Evolutionary conservation across 53 echinoderm and acorn worm species (phyloP), one percentile per base, ranked within the genome.

Genomic region (Luidia sarsii): DNA sequence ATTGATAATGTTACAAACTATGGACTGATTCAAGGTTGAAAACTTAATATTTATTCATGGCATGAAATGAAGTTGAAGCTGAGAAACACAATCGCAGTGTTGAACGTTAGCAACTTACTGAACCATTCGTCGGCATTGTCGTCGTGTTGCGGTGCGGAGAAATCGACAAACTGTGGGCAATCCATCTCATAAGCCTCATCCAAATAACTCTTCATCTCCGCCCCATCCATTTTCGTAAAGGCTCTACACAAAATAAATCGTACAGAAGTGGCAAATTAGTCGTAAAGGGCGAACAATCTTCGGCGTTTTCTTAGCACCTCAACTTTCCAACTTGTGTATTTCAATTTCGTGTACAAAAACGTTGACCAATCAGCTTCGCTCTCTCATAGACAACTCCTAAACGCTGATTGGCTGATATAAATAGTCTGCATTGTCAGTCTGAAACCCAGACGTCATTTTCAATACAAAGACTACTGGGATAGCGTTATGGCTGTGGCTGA

Each of bases 71-170:
- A n/a, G n/a, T n/a, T n/a, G n/a, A n/a, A n/a, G n/a, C n/a, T n/a
- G n/a, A n/a, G n/a, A n/a, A n/a, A n/a, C n/a, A n/a, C n/a, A n/a
- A n/a, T n/a, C 19, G 19, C 18, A 64, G 19, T 33, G 6, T 9
- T 15, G 27, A 30, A 15, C 16, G 31, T 3, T 62, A 38, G 28
- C 46, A 1, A 70, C 94, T 74, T 82, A 94, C 94, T 86, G 71
- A 94, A 94, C 83, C 72, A 94, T 63, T 90, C 88, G 39, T 94
- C 94, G 6, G 90, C 89, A 53, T 82, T 85, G 54, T 87, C 94
- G 55, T 84, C 79, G 28, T 52, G 50, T 53, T 82, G 82, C 31
- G 90, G 85, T 21, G 75, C 71, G 16, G 75, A 60, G 64, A 94
- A 94, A 66, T 94, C 94, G n/a, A 94, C 90, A 57, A 85, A 90